A percentile compares a stretch with the other conserved stretches of the same genome.
Conservation (phyloP, 2,888 invertebrate species). For the Papilio protenor region DNA sequence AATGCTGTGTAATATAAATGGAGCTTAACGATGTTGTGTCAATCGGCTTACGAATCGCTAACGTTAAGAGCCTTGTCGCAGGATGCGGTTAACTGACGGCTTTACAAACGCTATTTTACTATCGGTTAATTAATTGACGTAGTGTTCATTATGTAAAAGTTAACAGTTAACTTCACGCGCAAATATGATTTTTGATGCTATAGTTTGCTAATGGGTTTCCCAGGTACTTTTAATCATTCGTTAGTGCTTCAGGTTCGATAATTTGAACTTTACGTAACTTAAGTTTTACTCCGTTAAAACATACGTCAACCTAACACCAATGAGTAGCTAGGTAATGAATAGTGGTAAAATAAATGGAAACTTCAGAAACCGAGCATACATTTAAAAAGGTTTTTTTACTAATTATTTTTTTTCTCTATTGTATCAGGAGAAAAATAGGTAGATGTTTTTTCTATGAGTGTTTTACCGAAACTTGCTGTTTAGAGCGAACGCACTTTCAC, state of each 20-base stretch:
- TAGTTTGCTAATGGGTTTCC: no score
- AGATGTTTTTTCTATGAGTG: not conserved
- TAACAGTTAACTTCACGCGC: no score
- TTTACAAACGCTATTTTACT: not conserved
- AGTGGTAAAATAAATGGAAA: no score
- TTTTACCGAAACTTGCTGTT: no score
- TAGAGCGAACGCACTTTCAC: not conserved
- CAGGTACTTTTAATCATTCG: no score
- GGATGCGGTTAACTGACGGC: conserved; percentile 3
- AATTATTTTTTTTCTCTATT: not conserved
- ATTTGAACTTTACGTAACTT: no score
- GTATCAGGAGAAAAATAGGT: not conserved
- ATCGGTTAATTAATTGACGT: conserved; percentile 9
- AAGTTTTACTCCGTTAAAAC: no score
- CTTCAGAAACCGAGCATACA: no score
- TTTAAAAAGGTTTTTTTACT: not conserved
- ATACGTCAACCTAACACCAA: no score
- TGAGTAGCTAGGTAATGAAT: no score
- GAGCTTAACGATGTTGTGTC: conserved; percentile 29
- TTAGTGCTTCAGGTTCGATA: no score
- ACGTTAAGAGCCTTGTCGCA: conserved; percentile 16
- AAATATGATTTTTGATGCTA: no score
- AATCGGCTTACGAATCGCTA: conserved; percentile 14
- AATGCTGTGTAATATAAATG: not conserved
- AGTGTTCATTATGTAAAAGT: not conserved